Evolutionary conservation across 1,140 invertebrate species (phyloP).

Genomic region (Melanaphis sacchari): DNA sequence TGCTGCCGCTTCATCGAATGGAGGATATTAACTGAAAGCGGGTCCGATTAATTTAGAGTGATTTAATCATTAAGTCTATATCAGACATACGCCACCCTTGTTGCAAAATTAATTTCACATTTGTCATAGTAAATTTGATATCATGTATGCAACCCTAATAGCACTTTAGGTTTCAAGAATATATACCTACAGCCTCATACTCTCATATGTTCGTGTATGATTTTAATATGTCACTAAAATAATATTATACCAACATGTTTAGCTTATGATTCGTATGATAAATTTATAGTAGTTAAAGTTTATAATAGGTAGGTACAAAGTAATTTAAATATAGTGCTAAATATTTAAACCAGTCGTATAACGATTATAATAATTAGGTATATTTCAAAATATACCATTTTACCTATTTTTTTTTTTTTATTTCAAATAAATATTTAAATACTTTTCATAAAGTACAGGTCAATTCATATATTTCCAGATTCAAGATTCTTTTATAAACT

Average conservation of each 20-base stretch:
- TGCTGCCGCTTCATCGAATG: not conserved
- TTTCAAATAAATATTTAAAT: no score
- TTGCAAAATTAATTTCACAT: conserved; percentile 28
- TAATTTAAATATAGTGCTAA: no score
- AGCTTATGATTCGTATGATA: not conserved
- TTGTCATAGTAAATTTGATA: conserved; percentile 22
- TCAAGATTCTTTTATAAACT: no score
- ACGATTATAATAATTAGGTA: no score
- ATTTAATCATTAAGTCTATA: conserved; percentile 20
- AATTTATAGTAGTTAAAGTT: not conserved
- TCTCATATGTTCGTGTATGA: not conserved
- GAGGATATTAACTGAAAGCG: not conserved
- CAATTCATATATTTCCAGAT: no score
- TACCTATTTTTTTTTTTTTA: no score
- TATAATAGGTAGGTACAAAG: no score
- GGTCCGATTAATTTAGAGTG: conserved; percentile 16
- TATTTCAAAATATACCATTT: no score
- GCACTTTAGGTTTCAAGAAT: not conserved
- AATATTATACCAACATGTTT: not conserved
- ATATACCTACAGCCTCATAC: not conserved
- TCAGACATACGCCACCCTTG: not conserved
- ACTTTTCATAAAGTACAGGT: no score
- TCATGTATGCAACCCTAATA: conserved; percentile 9
- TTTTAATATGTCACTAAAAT: not conserved
- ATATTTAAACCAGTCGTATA: no score